Evolutionary conservation across 2,797 vertebrate species (phyloP).

Genomic region (Characodon lateralis): DNA sequence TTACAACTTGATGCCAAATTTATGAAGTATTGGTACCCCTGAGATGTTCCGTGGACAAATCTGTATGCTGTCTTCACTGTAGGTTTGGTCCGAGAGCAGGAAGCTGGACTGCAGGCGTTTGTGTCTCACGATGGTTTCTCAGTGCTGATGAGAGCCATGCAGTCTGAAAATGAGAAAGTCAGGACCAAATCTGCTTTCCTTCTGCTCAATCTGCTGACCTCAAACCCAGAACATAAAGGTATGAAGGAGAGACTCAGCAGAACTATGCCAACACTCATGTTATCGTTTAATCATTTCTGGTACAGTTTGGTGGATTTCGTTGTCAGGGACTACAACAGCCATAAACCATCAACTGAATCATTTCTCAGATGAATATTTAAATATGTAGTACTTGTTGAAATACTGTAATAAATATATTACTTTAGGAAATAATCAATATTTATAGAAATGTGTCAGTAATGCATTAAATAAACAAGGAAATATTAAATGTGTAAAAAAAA

Average conservation of each 20-base stretch:
- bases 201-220: constrained; percentile 86
- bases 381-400: no score
- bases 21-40: not conserved
- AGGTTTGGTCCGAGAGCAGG: constrained; percentile 92
- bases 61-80: constrained; percentile 7
- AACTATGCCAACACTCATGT: no score
- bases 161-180: constrained; percentile 87
- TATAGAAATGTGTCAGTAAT: not conserved
- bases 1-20: not conserved
- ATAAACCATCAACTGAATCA: not conserved
- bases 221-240: constrained; percentile 90
- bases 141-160: constrained; percentile 90
- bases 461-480: not conserved
- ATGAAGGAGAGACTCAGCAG: not conserved
- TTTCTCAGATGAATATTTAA: not conserved
- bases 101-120: constrained; percentile 85
- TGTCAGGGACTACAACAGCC: no score
- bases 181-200: constrained; percentile 90
- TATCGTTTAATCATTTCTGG: not conserved
- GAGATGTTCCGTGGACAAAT: not conserved
- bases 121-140: constrained; percentile 88
- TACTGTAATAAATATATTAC: not conserved
- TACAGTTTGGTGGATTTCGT: not conserved
- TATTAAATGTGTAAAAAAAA: no score
- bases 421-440: not conserved